These are phyloP conservation scores for Zygaena filipendulae DNA, from an alignment of 2,888 invertebrate genomes.

Conservation along the genomic window DNA sequence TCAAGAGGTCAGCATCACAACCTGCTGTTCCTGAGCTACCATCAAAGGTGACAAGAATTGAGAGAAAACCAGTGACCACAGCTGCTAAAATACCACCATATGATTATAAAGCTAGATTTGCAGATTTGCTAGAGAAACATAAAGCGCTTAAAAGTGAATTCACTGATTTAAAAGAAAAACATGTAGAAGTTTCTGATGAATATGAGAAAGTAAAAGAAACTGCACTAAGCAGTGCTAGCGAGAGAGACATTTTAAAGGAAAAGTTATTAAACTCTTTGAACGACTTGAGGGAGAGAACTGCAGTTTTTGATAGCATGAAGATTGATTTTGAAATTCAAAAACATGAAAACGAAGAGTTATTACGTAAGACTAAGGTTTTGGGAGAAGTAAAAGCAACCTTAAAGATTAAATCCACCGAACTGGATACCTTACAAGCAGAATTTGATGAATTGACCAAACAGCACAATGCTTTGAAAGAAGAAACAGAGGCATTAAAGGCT, in stretches of 20 bases:
- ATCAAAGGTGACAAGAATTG: slow-evolving; percentile 40
- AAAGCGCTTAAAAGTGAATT: slow-evolving; percentile 63
- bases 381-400: slow-evolving; percentile 49
- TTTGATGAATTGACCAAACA: slow-evolving; percentile 41
- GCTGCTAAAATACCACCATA: slow-evolving; percentile 71
- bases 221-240: slow-evolving; percentile 32
- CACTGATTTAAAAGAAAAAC: slow-evolving; percentile 57
- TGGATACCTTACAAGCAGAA: slow-evolving; percentile 41
- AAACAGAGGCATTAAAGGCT: slow-evolving; percentile 48
- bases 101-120: slow-evolving; percentile 74
- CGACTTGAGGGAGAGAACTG: slow-evolving; percentile 40
- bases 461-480: slow-evolving; percentile 48
- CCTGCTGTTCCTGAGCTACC: slow-evolving; percentile 27
- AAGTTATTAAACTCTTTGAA: slow-evolving; percentile 39
- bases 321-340: slow-evolving; percentile 49
- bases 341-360: slow-evolving; percentile 50
- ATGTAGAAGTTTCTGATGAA: slow-evolving; percentile 59
- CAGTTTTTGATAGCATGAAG: slow-evolving; percentile 43
- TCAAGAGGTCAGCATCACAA: slow-evolving; percentile 42
- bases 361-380: slow-evolving; percentile 43
- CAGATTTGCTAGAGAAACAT: slow-evolving; percentile 70
- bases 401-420: slow-evolving; percentile 43
- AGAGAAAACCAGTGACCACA: slow-evolving; percentile 39
- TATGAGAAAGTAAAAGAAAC: slow-evolving; percentile 59
- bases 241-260: slow-evolving; percentile 44